Evolutionary conservation across 2,797 vertebrate species (phyloP).

Genomic region (Ara ararauna): DNA sequence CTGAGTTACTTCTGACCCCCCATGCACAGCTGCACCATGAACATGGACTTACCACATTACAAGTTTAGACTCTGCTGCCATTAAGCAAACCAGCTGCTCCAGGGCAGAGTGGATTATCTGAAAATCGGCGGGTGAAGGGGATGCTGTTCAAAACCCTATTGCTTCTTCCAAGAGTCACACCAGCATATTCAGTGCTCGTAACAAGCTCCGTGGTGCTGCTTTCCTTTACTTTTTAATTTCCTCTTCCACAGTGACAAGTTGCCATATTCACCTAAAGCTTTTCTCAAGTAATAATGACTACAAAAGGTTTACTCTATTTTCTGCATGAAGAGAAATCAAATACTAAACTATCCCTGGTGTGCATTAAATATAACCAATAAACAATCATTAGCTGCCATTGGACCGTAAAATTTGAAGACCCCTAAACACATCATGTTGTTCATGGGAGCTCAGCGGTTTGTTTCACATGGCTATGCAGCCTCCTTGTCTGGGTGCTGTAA

Average conservation of each 20-base stretch:
- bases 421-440: constrained; percentile 38
- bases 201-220: rapidly evolving
- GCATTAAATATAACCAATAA: constrained; percentile 71
- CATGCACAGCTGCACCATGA: neutral
- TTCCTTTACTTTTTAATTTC: constrained; percentile 51
- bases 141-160: neutral
- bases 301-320: constrained; percentile 67
- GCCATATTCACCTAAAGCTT: constrained; percentile 6
- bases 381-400: constrained; percentile 55
- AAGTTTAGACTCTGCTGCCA: neutral
- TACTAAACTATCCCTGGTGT: constrained; percentile 51
- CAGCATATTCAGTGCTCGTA: neutral
- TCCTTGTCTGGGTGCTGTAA: neutral
- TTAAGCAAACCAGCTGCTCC: neutral
- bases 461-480: neutral
- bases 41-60: neutral
- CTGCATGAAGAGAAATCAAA: constrained; percentile 58
- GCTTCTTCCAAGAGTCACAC: neutral
- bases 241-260: constrained; percentile 19
- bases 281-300: constrained; percentile 45
- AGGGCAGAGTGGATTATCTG: neutral
- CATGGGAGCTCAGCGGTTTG: neutral
- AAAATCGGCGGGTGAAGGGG: neutral
- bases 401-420: constrained; percentile 50
- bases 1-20: neutral